Conservation (phyloP, 1,140 invertebrate genomes). For the Cydia strobilella region DNA sequence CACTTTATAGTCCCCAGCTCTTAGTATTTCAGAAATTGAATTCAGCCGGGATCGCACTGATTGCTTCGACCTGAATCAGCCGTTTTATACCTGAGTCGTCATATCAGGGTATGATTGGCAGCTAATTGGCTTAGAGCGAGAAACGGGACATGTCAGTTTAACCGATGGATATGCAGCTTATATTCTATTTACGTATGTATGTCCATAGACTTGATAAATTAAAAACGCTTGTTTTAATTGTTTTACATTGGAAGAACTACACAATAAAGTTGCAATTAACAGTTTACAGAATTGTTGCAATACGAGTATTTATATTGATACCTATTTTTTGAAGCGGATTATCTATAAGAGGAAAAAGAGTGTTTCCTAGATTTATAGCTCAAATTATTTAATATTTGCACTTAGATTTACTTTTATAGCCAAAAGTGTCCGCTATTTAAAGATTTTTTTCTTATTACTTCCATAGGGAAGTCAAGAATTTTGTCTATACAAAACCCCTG, state of each 20-base stretch:
- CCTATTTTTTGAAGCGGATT: no score
- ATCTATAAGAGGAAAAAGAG: no score
- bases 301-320: no score
- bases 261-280: no score
- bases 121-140: constrained; percentile 27
- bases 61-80: constrained; percentile 52
- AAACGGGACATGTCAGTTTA: constrained; percentile 7
- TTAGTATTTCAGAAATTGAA: constrained; percentile 51
- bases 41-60: constrained; percentile 49
- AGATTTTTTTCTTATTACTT: background rate
- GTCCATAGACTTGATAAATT: no score
- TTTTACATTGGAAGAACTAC: no score
- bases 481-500: background rate
- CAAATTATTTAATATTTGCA: no score
- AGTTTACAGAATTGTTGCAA: no score
- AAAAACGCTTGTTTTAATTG: no score
- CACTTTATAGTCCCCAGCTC: constrained; percentile 38
- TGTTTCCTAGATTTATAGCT: no score
- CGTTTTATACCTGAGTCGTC: constrained; percentile 42
- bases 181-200: background rate
- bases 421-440: background rate
- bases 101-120: constrained; percentile 35
- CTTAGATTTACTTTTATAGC: background rate
- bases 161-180: background rate
- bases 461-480: no score